These are phyloP conservation scores for Eucriotettix oculatus DNA, from an alignment of 2,888 invertebrate species.

Conservation along the genomic window DNA sequence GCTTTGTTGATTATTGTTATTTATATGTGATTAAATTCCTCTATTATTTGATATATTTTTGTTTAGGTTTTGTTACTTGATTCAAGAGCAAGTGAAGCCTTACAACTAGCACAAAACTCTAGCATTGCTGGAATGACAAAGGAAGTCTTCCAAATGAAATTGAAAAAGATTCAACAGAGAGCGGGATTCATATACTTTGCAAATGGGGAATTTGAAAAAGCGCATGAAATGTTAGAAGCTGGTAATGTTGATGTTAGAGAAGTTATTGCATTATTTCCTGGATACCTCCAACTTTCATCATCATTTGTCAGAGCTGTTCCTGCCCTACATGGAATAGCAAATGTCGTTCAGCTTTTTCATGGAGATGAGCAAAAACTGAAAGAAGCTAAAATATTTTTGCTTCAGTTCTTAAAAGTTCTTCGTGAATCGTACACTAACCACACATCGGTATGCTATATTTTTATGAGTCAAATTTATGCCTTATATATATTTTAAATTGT, in stretches of 20 bases:
- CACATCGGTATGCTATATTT: constrained; percentile 2
- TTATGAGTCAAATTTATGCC: not conserved
- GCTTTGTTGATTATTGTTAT: too few relatives aligned
- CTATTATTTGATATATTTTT: not conserved
- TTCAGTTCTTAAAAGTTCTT: constrained; percentile 15
- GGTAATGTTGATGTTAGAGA: constrained; percentile 28
- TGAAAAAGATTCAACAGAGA: constrained; percentile 23
- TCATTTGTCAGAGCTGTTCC: constrained; percentile 27
- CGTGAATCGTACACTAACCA: constrained; percentile 2
- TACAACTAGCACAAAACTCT: constrained; percentile 28
- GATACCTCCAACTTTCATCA: constrained; percentile 23
- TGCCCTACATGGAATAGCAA: constrained; percentile 28
- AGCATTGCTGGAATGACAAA: constrained; percentile 22
- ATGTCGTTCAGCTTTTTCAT: constrained; percentile 25
- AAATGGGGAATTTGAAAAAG: constrained; percentile 27
- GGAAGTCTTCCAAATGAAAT: constrained; percentile 24
- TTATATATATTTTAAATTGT: too few relatives aligned
- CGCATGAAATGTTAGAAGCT: constrained; percentile 24
- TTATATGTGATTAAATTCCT: too few relatives aligned
- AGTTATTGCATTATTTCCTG: constrained; percentile 29
- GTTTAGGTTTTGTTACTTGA: constrained; percentile 8
- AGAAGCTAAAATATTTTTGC: constrained; percentile 24
- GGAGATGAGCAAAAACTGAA: constrained; percentile 19
- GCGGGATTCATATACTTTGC: constrained; percentile 32
- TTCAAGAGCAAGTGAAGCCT: constrained; percentile 27